Conservation (phyloP, 2,113 vertebrate species). For the Crotophaga sulcirostris region DNA sequence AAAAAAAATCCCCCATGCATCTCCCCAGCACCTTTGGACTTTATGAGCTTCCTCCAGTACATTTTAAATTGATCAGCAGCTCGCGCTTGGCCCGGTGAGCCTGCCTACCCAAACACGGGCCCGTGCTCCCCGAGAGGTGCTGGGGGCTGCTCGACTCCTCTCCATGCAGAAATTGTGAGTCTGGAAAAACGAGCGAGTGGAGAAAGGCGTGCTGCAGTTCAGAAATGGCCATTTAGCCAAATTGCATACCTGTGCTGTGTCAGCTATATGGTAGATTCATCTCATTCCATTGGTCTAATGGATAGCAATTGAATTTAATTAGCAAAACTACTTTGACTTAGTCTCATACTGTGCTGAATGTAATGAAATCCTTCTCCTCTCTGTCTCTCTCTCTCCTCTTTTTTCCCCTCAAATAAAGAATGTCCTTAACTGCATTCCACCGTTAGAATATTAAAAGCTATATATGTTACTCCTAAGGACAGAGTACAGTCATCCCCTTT, state of each 20-base stretch:
- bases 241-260: slow-evolving; percentile 97
- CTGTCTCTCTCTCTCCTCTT: not conserved
- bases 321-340: slow-evolving; percentile 92
- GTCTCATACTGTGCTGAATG: slow-evolving; percentile 81
- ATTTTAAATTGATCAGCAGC: not conserved
- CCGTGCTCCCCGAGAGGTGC: slow-evolving; percentile 40
- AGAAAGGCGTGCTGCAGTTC: slow-evolving; percentile 76
- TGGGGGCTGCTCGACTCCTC: slow-evolving; percentile 43
- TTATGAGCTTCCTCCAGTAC: not conserved
- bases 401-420: slow-evolving; percentile 67
- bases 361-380: slow-evolving; percentile 80
- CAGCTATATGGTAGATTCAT: slow-evolving; percentile 89
- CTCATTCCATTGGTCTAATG: slow-evolving; percentile 96
- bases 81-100: not conserved
- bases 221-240: slow-evolving; percentile 86
- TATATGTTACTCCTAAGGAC: slow-evolving; percentile 72
- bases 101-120: not conserved
- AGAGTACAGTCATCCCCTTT: slow-evolving; percentile 70
- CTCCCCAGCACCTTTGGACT: rapidly evolving
- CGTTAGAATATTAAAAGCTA: slow-evolving; percentile 78
- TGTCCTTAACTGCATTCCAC: slow-evolving; percentile 75
- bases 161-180: slow-evolving; percentile 22
- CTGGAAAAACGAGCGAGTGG: slow-evolving; percentile 75
- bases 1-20: not conserved
- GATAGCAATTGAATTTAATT: slow-evolving; percentile 99